phyloP scores from a whole-genome alignment of 2,113 vertebrate species.

The Falcunculus frontatus region DNA sequence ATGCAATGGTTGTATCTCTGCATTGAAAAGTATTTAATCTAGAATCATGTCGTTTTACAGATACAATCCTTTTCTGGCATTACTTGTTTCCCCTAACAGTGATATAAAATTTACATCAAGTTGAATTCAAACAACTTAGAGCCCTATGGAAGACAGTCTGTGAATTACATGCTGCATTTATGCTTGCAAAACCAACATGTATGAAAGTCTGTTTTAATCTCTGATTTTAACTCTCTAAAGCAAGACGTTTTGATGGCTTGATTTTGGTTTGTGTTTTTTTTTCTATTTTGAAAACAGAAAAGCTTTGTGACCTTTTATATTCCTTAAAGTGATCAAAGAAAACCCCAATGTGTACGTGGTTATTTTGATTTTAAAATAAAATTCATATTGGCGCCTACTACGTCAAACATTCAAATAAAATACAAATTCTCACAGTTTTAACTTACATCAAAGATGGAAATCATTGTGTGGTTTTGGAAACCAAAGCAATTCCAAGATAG shows the following conservation, averaged over 20 bases:
- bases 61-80: neutral
- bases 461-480: conserved; percentile 50
- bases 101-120: neutral
- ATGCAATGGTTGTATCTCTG: neutral
- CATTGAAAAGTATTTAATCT: neutral
- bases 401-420: conserved; percentile 27
- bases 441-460: conserved; percentile 24
- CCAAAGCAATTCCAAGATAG: conserved; percentile 9
- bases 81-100: neutral
- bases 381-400: conserved; percentile 5
- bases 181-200: neutral
- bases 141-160: neutral
- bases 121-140: neutral
- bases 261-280: neutral
- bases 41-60: accelerated
- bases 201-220: neutral
- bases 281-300: neutral
- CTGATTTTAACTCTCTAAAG: neutral
- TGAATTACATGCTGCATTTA: neutral
- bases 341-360: neutral
- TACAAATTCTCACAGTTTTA: conserved; percentile 38
- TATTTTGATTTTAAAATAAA: conserved; percentile 40
- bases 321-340: neutral
- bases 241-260: neutral
- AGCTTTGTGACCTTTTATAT: neutral